phyloP scores from a whole-genome alignment of 2,797 vertebrate genomes.

The Takifugu rubripes region DNA sequence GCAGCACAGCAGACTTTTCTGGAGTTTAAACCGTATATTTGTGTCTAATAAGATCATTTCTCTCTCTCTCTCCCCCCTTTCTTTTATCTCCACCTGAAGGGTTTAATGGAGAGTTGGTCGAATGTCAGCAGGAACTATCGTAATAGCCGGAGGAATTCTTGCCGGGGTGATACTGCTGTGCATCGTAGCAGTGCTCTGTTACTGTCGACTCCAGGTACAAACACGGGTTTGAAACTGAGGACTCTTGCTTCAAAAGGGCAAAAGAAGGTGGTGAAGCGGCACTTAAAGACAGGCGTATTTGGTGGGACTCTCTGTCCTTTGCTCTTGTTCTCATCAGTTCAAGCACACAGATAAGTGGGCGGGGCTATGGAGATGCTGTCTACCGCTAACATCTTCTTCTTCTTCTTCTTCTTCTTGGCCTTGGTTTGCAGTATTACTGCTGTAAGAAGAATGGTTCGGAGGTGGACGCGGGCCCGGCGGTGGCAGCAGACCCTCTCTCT shows the following conservation, averaged over 20 bases:
- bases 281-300: too few relatives aligned
- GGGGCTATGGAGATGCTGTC: too few relatives aligned
- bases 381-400: too few relatives aligned
- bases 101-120: constrained; percentile 98
- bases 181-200: constrained; percentile 96
- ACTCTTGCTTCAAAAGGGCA: too few relatives aligned
- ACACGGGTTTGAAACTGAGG: neutral
- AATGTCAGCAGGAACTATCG: constrained; percentile 99
- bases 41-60: too few relatives aligned
- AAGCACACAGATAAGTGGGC: too few relatives aligned
- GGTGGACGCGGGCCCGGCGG: constrained; percentile 75
- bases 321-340: too few relatives aligned
- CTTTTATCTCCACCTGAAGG: constrained; percentile 55
- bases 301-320: too few relatives aligned
- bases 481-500: constrained; percentile 64
- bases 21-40: constrained; percentile 53
- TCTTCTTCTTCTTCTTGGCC: too few relatives aligned
- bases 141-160: constrained; percentile 97
- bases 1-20: constrained; percentile 59
- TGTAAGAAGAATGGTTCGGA: constrained; percentile 88
- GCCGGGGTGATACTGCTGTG: constrained; percentile 95
- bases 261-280: too few relatives aligned
- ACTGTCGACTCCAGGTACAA: constrained; percentile 94
- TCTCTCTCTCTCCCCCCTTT: too few relatives aligned
- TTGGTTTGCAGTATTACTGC: constrained; percentile 86